Base-by-base conservation (phyloP, 1,140 invertebrate genomes). In the Drosophila repletoides region DNA sequence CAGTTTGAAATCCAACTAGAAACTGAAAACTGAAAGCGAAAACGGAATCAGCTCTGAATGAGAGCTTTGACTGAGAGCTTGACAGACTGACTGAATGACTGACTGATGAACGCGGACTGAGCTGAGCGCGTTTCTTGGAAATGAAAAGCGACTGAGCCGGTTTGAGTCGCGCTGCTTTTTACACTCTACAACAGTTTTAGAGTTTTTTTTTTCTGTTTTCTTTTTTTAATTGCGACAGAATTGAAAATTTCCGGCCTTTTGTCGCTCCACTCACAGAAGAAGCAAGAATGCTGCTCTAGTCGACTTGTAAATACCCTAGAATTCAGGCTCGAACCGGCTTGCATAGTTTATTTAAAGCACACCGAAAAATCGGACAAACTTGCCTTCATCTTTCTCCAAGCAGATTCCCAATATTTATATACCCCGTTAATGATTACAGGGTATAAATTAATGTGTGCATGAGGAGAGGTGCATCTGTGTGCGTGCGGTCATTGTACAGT, bases 201-300 rank as follows among this genome's bases (percentile, higher is more conserved):
- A 19, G 38, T 51, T 36, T 53, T n/a, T 43, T 55, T 49, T 14
- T 41, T 51, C 9, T 31, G 58, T 19, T n/a, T 15, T 9, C 2
- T 15, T 15, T 10, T 64, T 53, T 21, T 36, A 31, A n/a, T 17
- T 77, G 22, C 31, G 56, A 70, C 33, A 69, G 61, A 83, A 83
- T 83, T 83, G 48, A 84, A 71, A 76, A 76, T 84, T 84, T 83
- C 79, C 79, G 79, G 79, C 33, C 80, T 77, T 79, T 83, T 74
- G 72, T 84, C 43, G 36, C 31, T 24, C 5, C 28, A 19, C 41
- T 34, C 29, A 58, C 14, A 34, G 14, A 26, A 14, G 9, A 41
- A 41, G 14, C 12, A 3, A 19, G 10, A 0, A 5, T 22, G 2
- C 4, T n/a, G 7, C 9, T 3, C 1, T 9, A 19, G 1, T 9